Percentiles rank a stretch among this genome's conserved stretches.
Conservation (phyloP, 1,140 invertebrate genomes). For the Drosophila carrolli region DNA sequence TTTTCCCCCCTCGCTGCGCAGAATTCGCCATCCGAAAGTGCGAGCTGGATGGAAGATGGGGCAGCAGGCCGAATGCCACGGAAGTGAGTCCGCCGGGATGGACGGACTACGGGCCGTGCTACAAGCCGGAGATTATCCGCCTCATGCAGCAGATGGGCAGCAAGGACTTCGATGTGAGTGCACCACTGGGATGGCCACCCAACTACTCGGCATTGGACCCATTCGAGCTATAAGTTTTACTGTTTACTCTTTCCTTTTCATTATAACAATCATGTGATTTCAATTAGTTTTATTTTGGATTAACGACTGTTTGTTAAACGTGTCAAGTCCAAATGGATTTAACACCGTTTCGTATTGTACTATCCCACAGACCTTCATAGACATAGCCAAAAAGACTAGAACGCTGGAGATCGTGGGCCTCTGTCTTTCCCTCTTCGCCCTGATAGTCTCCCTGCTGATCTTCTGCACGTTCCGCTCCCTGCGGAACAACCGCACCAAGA, state of each 20-base stretch:
- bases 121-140: slow-evolving; percentile 89
- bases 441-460: slow-evolving; percentile 91
- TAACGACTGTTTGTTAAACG: no score
- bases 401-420: slow-evolving; percentile 93
- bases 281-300: no score
- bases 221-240: no score
- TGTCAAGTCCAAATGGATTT: no score
- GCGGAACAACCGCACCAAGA: slow-evolving; percentile 93
- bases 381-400: slow-evolving; percentile 90
- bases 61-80: slow-evolving; percentile 85
- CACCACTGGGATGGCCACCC: no score
- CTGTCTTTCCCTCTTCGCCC: slow-evolving; percentile 90
- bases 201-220: no score
- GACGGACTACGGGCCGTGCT: slow-evolving; percentile 95
- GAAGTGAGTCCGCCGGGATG: slow-evolving; percentile 87
- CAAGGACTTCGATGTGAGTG: slow-evolving; percentile 80
- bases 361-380: slow-evolving; percentile 61
- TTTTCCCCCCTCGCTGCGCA: slow-evolving; percentile 68
- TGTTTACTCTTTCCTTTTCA: no score
- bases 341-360: not conserved
- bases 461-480: slow-evolving; percentile 93
- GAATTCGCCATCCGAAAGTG: slow-evolving; percentile 92
- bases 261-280: no score
- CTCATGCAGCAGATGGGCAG: slow-evolving; percentile 87
- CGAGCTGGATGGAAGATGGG: slow-evolving; percentile 90